Base-by-base conservation (phyloP, 2,888 invertebrate species). In the Schizaphis graminum region DNA sequence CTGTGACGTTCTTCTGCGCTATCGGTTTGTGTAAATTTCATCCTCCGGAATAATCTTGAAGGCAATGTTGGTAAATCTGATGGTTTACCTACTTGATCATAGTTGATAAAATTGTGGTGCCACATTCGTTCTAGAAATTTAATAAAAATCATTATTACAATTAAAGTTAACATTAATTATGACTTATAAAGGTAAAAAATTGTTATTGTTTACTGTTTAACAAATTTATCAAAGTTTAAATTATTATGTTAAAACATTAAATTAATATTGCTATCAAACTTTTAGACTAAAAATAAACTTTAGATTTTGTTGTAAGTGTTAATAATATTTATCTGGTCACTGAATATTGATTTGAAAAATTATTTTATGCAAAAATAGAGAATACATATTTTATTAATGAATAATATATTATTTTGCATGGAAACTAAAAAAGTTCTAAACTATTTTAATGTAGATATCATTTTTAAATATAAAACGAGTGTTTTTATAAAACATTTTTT, bases 21-120 rank as follows among this genome's bases (percentile, higher is more conserved):
- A 13, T 94, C 85, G 4, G 93, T 94, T 49, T 94, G 90, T 5
- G 93, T 90, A 28, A 94, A 94, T 61, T 90, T 85, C 85, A 90
- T 94, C 21, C 35, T 86, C 41, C 85, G 84, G 1, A 90, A 94
- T 28, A 93, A 47, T 56, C 89, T 84, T 21, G 93, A 93, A 28
- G 53, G 89, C 35, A 93, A 26, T 10, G 93, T 89, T 13, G 93
- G 89, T 26, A 89, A 44, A 44, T 94, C 90, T 2, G 28, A 49
- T 16, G 85, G 26, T 53, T 94, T 67, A 90, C 94, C 94, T 87
- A 47, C 77, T 91, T 93, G 94, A 35, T 93, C 89, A 24, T 47
- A 3, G 53, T 94, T 53, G n/a, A 24, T 61, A 94, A 95, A 53
- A 95, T 95, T 13, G 26, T 56, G 85, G 10, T n/a, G 61, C 35